Conservation (phyloP, 2,113 vertebrate genomes). For the Gallinago undulata region DNA sequence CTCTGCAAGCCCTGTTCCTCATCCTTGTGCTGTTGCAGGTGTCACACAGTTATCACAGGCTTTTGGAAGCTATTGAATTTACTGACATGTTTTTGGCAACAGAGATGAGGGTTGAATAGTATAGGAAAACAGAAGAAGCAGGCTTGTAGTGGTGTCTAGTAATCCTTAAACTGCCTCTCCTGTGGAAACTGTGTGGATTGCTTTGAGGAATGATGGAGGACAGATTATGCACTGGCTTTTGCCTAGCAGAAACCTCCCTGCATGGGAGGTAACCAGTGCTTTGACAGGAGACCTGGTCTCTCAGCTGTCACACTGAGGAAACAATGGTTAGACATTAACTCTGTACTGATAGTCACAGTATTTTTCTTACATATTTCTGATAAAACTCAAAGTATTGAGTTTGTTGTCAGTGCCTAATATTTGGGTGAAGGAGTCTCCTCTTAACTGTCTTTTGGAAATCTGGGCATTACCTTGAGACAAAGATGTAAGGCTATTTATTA, state of each 20-base stretch:
- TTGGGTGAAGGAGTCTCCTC: background rate
- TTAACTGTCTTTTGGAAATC: background rate
- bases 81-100: background rate
- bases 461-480: background rate
- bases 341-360: background rate
- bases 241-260: background rate
- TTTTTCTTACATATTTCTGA: background rate
- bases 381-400: background rate
- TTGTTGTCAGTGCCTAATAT: background rate
- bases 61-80: background rate
- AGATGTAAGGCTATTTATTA: background rate
- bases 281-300: background rate
- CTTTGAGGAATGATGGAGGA: background rate
- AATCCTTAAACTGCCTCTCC: background rate
- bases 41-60: background rate
- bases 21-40: background rate
- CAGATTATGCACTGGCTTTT: background rate
- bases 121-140: background rate
- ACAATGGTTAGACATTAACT: background rate
- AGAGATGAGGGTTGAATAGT: background rate
- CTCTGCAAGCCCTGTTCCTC: background rate
- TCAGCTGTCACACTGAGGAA: background rate
- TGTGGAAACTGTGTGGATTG: background rate
- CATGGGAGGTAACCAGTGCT: background rate
- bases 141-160: background rate